Percentiles rank a stretch among this genome's conserved stretches.
phyloP scores from a whole-genome alignment of 2,113 vertebrate species.

The Serinus canaria region DNA sequence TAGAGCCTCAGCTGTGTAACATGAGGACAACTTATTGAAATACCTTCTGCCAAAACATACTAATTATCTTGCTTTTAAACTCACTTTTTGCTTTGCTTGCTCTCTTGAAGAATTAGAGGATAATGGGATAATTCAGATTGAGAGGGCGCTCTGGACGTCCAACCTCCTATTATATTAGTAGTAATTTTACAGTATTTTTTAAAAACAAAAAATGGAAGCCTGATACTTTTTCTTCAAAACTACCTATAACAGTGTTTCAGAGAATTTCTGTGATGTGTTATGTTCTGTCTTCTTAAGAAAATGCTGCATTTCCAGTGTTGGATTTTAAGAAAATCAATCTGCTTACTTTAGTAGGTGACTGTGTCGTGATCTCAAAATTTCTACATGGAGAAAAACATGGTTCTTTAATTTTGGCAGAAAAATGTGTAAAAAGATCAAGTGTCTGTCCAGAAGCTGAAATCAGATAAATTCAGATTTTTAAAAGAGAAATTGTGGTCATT shows the following conservation, averaged over 20 bases:
- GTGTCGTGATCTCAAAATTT: background rate
- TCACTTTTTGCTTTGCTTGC: background rate
- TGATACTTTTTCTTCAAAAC: background rate
- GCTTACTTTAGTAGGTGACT: background rate
- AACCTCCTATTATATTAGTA: background rate
- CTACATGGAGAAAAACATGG: accelerated
- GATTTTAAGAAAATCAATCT: conserved; percentile 4
- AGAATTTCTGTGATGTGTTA: background rate
- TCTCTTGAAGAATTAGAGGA: background rate
- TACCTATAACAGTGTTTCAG: background rate
- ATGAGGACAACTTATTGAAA: background rate
- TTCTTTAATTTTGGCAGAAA: background rate
- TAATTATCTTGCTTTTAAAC: background rate
- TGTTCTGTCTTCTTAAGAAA: background rate
- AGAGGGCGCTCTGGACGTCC: background rate
- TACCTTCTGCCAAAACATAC: background rate
- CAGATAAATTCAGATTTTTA: background rate
- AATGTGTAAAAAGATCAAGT: background rate
- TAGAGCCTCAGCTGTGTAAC: background rate
- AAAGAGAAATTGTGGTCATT: background rate
- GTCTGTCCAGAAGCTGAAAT: background rate
- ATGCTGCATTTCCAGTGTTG: background rate
- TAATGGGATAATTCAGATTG: background rate
- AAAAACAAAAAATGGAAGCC: background rate
- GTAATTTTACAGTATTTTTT: background rate